A percentile compares a stretch with the other conserved stretches of the same genome.
phyloP scores from a whole-genome alignment of 2,888 invertebrate species.

The Nineta flava region DNA sequence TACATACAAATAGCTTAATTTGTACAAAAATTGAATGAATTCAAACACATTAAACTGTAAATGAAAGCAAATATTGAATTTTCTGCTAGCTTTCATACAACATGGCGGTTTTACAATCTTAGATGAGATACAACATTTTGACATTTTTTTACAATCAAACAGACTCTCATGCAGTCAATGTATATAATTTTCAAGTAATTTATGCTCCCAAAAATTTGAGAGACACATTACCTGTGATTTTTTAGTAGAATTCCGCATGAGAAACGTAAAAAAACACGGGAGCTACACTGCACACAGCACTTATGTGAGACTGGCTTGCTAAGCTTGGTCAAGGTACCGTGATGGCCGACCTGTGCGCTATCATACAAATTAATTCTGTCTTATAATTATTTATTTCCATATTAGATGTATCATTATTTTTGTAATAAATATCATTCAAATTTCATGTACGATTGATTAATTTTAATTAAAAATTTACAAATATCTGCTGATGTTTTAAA shows the following conservation, averaged over 20 bases:
- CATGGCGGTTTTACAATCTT: conserved; percentile 46
- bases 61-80: conserved; percentile 18
- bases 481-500: not conserved
- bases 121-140: conserved; percentile 25
- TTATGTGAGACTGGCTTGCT: conserved; percentile 28
- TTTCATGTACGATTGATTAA: too few relatives aligned
- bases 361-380: conserved; percentile 10
- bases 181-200: conserved; percentile 11
- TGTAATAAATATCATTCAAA: too few relatives aligned
- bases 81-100: conserved; percentile 44
- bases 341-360: conserved; percentile 23
- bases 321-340: conserved; percentile 27
- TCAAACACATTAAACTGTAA: conserved; percentile 7
- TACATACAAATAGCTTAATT: conserved; percentile 27
- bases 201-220: conserved; percentile 11
- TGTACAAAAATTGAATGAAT: conserved; percentile 25
- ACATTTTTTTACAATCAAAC: conserved; percentile 13
- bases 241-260: conserved; percentile 28
- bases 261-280: conserved; percentile 29
- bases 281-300: conserved; percentile 38
- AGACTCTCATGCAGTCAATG: conserved; percentile 11
- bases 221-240: conserved; percentile 28
- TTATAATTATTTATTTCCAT: not conserved
- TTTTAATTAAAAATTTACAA: too few relatives aligned
- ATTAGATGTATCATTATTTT: too few relatives aligned